Base-by-base conservation (phyloP, 2,797 vertebrate species). In the Synanceia verrucosa region DNA sequence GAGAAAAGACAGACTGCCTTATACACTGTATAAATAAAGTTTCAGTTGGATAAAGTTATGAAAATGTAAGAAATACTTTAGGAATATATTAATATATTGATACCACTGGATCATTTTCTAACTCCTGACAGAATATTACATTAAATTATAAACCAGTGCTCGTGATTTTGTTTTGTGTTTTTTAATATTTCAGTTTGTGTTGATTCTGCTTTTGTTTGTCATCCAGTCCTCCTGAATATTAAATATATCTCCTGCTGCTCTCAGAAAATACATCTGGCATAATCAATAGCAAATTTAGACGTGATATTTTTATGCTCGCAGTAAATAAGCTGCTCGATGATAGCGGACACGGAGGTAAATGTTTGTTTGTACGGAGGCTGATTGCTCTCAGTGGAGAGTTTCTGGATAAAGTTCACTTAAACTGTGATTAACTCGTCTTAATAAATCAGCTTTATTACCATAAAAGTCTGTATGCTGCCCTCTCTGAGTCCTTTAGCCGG, bases 351-450 rank as follows among this genome's bases (percentile, higher is more conserved):
- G 36, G 11, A 13, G 50, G 36, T 58, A 33, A 55, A 60, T 60
- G 33, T 58, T 36, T n/a, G 36, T 47, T 29, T 64, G 31, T 19
- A 47, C 2, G 6, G 16, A 5, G 10, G 33, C 36, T 67, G 48
- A 63, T 59, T 64, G 43, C 41, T 43, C 46, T 59, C 18, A 13
- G 9, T 36, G 31, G 34, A 61, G n/a, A 65, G 29, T 80, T 18
- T 28, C 12, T 37, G 16, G 56, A 41, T 60, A 43, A 21, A 26
- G 7, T 69, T 59, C 21, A 16, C 21, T 29, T 37, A 21, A 47
- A 44, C 39, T 39, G 24, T 37, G 52, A 60, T 31, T 41, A 37
- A n/a, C n/a, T n/a, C n/a, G n/a, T n/a, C n/a, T n/a, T n/a, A n/a
- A n/a, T n/a, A n/a, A n/a, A n/a, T n/a, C n/a, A n/a, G n/a, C n/a